phyloP scores from a whole-genome alignment of 2,113 vertebrate genomes.

The Mystacornis crossleyi region DNA sequence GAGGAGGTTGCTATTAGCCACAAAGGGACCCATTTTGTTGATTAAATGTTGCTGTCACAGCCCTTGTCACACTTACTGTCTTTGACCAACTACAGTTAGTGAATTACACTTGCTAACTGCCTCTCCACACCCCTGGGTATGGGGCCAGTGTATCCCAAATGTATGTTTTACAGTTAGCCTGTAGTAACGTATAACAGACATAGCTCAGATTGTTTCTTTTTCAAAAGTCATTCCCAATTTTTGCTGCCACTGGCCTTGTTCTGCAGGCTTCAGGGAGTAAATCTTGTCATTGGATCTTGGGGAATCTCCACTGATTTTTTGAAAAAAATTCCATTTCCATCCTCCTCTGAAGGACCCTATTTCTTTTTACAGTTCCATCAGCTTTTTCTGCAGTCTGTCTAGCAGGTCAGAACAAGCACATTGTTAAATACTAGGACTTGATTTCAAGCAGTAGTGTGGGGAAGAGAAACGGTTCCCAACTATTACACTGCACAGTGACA shows the following conservation, averaged over 20 bases:
- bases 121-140: background rate
- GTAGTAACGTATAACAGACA: background rate
- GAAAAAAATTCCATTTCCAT: background rate
- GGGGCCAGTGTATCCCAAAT: background rate
- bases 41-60: background rate
- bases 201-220: background rate
- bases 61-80: background rate
- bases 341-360: background rate
- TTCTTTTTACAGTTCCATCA: background rate
- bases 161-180: background rate
- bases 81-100: background rate
- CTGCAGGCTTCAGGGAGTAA: background rate
- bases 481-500: background rate
- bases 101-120: background rate
- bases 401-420: background rate
- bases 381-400: background rate
- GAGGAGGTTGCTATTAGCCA: background rate
- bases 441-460: background rate
- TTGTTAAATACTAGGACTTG: background rate
- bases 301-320: background rate
- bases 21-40: background rate
- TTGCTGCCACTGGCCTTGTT: background rate
- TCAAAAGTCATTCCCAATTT: background rate
- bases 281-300: background rate
- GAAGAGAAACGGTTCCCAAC: background rate